Evolutionary conservation across 2,797 vertebrate species (phyloP), one percentile per base, ranked within the genome.

Genomic region (Mormyrops boulengeri): DNA sequence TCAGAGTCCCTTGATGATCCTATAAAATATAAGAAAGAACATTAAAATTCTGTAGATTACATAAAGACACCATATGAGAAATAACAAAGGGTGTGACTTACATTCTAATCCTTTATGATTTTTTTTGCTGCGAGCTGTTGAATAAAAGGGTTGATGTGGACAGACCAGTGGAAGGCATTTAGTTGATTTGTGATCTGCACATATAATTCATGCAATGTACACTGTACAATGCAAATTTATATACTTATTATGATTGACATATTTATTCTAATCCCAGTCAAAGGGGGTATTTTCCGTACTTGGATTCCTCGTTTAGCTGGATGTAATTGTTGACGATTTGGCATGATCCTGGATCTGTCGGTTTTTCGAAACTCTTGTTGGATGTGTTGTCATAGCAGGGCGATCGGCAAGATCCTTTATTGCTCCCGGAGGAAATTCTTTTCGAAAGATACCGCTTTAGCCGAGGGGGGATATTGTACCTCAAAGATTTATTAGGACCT

Each of bases 211-310:
- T 41, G 11, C 41, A 87, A 38, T 50, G 69, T 53, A 38, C 3
- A 26, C 77, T 66, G 60, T 77, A 91, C 19, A 90, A 89, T 88
- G 89, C n/a, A 30, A 92, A 69, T 92, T 89, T 84, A 66, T 11
- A 22, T 90, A 89, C 38, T 26, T 88, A 91, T 80, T 87, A 17
- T 19, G 88, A 52, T 88, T 44, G 52, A n/a, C 57, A 19, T 89
- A 55, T 91, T 93, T 92, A 92, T 92, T 94, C 93, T 93, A 92
- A 92, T 0, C 38, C 34, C 34, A 90, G 55, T 55, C 52, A 30
- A 30, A 17, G 53, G 53, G 53, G 17, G 19, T 57, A 4, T 57
- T 57, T 57, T 57, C n/a, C 53, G 0, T 57, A 57, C 19, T 1
- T 57, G 19, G 53, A n/a, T 57, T 57, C 6, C 19, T 57, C 17